Percentiles rank a stretch among this genome's conserved stretches.
phyloP scores from a whole-genome alignment of 2,888 invertebrate species.

The Mechanitis messenoides region DNA sequence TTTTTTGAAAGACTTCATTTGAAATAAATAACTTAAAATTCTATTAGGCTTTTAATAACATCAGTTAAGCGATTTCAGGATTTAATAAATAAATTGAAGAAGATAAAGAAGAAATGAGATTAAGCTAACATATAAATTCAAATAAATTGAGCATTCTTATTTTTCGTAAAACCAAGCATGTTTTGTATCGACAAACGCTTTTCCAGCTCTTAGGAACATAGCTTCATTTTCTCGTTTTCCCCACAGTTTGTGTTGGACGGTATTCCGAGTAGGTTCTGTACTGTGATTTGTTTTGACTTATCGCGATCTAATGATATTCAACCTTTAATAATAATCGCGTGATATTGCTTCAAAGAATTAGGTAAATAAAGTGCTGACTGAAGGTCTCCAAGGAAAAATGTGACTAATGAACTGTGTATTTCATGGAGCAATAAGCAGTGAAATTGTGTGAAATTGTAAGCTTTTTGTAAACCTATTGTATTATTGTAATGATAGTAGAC shows the following conservation, averaged over 20 bases:
- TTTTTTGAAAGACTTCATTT: too few relatives aligned
- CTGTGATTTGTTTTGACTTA: slow-evolving; percentile 6
- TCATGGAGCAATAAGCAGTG: slow-evolving; percentile 29
- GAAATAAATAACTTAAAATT: too few relatives aligned
- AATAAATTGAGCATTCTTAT: slow-evolving; percentile 3
- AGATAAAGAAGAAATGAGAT: too few relatives aligned
- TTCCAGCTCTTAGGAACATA: slow-evolving; percentile 42
- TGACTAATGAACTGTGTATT: slow-evolving; percentile 31
- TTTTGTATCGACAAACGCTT: slow-evolving; percentile 7
- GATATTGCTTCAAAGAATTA: slow-evolving; percentile 24
- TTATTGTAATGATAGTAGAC: slow-evolving; percentile 13
- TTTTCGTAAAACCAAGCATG: not conserved
- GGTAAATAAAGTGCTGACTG: slow-evolving; percentile 13
- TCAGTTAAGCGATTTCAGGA: too few relatives aligned
- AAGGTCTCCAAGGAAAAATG: slow-evolving; percentile 36
- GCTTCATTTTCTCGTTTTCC: slow-evolving; percentile 56
- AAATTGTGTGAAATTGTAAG: slow-evolving; percentile 37
- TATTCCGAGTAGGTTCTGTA: slow-evolving; percentile 34
- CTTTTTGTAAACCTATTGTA: slow-evolving; percentile 18
- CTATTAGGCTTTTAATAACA: too few relatives aligned
- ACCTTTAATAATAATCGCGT: slow-evolving; percentile 28
- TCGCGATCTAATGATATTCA: slow-evolving; percentile 31
- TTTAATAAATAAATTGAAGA: too few relatives aligned
- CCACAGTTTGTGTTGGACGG: slow-evolving; percentile 50
- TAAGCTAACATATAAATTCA: slow-evolving; percentile 8